A percentile compares a stretch with the other conserved stretches of the same genome.
Conservation (phyloP, 2,797 vertebrate species). For the Protosalanx chinensis region DNA sequence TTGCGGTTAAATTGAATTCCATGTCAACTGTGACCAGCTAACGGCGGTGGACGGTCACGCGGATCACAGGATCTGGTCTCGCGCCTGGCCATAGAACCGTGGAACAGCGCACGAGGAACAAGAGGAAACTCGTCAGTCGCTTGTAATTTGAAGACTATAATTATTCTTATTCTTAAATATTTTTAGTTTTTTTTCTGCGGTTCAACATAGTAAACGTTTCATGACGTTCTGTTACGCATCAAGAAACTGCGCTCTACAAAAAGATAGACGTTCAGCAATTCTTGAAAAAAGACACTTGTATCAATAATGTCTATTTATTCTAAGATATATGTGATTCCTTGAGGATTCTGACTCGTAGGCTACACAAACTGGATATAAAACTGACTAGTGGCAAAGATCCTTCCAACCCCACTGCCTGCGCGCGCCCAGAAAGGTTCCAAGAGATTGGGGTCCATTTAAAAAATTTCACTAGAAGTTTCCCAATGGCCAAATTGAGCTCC, state of each 20-base stretch:
- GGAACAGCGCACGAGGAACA: background rate
- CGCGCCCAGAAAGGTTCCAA: conserved; percentile 38
- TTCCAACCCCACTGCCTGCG: conserved; percentile 19
- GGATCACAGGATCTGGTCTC: background rate
- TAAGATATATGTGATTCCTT: too few species aligned
- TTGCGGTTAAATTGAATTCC: conserved; percentile 61
- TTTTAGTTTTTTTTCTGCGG: background rate
- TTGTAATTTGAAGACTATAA: background rate
- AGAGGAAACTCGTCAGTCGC: background rate
- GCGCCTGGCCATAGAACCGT: background rate
- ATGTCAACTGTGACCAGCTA: background rate
- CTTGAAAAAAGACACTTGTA: background rate
- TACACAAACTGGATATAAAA: conserved; percentile 20
- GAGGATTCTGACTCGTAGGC: background rate
- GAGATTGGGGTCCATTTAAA: conserved; percentile 38
- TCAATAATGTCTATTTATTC: background rate
- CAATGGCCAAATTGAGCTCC: conserved; percentile 18
- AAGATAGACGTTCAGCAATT: background rate
- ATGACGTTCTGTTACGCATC: background rate
- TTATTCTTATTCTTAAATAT: too few species aligned
- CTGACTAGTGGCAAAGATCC: background rate
- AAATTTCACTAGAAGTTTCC: conserved; percentile 16
- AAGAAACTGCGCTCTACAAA: background rate
- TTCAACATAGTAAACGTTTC: background rate
- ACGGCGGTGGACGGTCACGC: background rate